Evolutionary conservation across 2,113 vertebrate species (phyloP).

Genomic region (Spheniscus mendiculus): DNA sequence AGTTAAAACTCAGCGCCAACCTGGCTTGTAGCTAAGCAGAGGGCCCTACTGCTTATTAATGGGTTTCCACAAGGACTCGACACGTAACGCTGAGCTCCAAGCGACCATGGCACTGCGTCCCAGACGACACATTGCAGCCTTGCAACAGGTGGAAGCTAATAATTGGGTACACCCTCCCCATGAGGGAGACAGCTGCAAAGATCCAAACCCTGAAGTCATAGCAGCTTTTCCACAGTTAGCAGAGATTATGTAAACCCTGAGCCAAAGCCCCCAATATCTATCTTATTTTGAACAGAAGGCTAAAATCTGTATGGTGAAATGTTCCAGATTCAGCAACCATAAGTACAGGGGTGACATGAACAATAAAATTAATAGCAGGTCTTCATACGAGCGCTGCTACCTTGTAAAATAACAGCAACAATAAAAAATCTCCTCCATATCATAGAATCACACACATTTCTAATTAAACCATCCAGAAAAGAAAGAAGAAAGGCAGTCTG

Average conservation of each 20-base stretch:
- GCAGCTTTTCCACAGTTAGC: not conserved
- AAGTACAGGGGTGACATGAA: not conserved
- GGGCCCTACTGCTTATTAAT: not conserved
- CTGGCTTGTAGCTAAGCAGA: not conserved
- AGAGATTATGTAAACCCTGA: not conserved
- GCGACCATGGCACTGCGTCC: not conserved
- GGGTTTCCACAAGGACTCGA: not conserved
- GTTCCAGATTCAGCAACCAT: not conserved
- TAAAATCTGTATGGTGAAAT: not conserved
- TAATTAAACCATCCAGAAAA: not conserved
- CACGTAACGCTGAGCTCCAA: not conserved
- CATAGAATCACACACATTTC: not conserved
- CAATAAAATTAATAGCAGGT: not conserved
- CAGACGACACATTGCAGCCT: not conserved
- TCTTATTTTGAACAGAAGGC: slow-evolving; percentile 16
- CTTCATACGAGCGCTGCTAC: not conserved
- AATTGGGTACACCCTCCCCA: not conserved
- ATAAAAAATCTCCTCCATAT: not conserved
- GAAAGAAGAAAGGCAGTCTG: not conserved
- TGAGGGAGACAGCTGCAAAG: not conserved
- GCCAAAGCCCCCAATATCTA: not conserved
- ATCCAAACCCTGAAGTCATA: not conserved
- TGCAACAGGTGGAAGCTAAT: not conserved
- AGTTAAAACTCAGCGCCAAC: not conserved
- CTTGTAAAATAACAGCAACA: not conserved